Base-by-base conservation (phyloP, 2,797 vertebrate species). In the Halcyon smyrnensis region DNA sequence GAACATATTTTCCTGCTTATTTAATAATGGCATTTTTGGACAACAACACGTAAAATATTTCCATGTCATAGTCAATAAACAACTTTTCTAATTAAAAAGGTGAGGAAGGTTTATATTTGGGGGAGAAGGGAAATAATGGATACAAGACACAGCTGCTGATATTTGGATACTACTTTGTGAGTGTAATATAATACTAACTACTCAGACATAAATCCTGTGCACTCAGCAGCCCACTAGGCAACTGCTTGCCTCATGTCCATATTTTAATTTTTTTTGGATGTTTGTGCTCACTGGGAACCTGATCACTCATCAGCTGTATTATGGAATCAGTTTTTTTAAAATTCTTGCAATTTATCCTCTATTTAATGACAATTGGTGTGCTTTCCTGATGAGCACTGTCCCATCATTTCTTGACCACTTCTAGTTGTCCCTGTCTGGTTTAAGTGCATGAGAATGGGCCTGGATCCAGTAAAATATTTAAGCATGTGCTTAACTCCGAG, bases 31-130 rank as follows among this genome's bases (percentile, higher is more conserved):
- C 45, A 37, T 50, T 96, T 96, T 93, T 75, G 87, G 84, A 95
- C 70, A 91, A 93, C 93, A 95, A 93, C 95, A 84, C 48, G 64
- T 93, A 93, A 95, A 95, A 90, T 80, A 86, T 96, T 92, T 93
- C 80, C 54, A 57, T 82, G 95, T 87, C 50, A 59, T 81, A 85
- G 81, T 91, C 84, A 95, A 90, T 74, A 93, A 95, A 95, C 90
- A 95, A 69, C 39, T 95, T 94, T 93, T 96, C 96, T 97, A 95
- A 95, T 95, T 97, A 97, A 96, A 96, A 95, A 93, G 79, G 77
- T 90, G 88, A 93, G 67, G 84, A 96, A 93, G 73, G 82, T 96
- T 97, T 96, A 91, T 96, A 92, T 95, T 78, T 89, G 81, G 27
- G 69, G 74, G 87, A 96, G 93, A 90, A 95, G 83, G 90, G 94